Percentiles rank a stretch among this genome's conserved stretches.
Conservation (phyloP, 2,888 invertebrate genomes). For the Melieria omissa region DNA sequence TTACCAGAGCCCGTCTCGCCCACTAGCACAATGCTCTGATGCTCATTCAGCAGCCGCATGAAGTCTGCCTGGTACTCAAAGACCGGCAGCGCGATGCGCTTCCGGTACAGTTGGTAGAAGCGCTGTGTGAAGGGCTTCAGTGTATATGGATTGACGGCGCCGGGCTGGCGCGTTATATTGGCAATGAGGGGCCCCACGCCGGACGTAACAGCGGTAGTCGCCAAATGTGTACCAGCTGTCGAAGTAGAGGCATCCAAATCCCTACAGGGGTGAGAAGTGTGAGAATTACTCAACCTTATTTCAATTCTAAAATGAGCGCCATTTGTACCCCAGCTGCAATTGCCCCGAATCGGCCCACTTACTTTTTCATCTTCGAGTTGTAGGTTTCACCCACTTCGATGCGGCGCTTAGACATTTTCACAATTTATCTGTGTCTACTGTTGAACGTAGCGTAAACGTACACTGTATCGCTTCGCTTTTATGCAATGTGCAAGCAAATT, state of each 20-base stretch:
- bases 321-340: background rate
- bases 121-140: constrained; percentile 86
- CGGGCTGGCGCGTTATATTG: constrained; percentile 61
- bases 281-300: background rate
- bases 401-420: constrained; percentile 80
- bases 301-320: background rate
- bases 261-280: constrained; percentile 5
- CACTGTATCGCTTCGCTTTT: background rate
- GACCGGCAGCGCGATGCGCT: constrained; percentile 92
- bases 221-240: constrained; percentile 21
- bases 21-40: constrained; percentile 95
- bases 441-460: too few relatives aligned
- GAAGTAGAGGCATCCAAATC: constrained; percentile 16
- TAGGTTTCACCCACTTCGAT: constrained; percentile 89
- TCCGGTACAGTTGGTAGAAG: constrained; percentile 89
- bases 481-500: background rate
- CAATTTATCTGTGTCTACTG: background rate
- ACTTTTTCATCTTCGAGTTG: constrained; percentile 75
- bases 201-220: constrained; percentile 10
- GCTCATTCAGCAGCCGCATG: constrained; percentile 89
- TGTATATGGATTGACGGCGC: constrained; percentile 80
- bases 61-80: constrained; percentile 98
- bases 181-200: constrained; percentile 48
- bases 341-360: constrained; percentile 56
- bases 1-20: constrained; percentile 99